Evolutionary conservation across 1,140 invertebrate species (phyloP).

Genomic region (Theocolax elegans): DNA sequence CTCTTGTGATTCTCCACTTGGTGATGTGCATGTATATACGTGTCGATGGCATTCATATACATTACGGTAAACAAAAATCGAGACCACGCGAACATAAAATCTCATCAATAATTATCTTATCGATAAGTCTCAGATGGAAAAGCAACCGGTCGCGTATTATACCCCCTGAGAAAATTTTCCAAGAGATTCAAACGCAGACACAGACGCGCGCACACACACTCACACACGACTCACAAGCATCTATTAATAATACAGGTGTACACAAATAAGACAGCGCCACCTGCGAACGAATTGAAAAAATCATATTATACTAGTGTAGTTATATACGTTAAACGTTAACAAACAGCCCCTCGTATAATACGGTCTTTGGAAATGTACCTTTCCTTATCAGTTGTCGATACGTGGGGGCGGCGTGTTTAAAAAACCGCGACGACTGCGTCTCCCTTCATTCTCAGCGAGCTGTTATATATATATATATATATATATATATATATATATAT

Average conservation of each 20-base stretch:
- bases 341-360: no score
- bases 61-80: neutral
- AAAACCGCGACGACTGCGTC: neutral
- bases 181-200: neutral
- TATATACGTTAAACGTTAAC: no score
- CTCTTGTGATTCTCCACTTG: no score
- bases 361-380: conserved; percentile 10
- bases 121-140: neutral
- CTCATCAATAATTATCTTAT: conserved; percentile 10
- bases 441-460: no score
- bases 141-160: neutral
- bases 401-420: conserved; percentile 8
- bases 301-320: no score
- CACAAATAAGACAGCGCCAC: neutral
- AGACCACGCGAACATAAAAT: neutral
- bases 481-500: no score
- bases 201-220: neutral
- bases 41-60: no score
- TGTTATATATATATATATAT: no score
- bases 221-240: neutral
- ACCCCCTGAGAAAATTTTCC: neutral
- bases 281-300: no score
- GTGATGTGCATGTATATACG: no score
- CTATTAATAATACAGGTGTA: no score
- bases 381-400: neutral